Conservation (phyloP, 2,888 invertebrate genomes). For the Aspidiotus rigidus region DNA sequence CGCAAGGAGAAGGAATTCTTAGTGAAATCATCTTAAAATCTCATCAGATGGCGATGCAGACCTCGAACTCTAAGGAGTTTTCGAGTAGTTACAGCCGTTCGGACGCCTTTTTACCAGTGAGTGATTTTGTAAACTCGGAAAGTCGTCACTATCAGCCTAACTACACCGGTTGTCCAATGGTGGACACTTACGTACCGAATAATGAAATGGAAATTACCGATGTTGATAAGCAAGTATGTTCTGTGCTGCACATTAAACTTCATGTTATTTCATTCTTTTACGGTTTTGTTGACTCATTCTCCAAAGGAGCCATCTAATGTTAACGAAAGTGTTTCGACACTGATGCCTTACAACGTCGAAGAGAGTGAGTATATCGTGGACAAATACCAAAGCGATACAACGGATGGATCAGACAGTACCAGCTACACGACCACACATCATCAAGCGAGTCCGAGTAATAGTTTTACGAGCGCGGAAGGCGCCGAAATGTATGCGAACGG, state of each 20-base stretch:
- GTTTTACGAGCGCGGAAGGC: constrained; percentile 24
- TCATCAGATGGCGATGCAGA: background rate
- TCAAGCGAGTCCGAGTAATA: constrained; percentile 25
- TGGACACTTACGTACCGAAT: constrained; percentile 23
- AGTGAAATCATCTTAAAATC: no score
- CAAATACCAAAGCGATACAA: constrained; percentile 30
- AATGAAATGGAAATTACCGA: constrained; percentile 19
- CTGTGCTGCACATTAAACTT: background rate
- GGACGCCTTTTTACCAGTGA: constrained; percentile 14
- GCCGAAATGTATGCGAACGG: constrained; percentile 13
- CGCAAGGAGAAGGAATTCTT: no score
- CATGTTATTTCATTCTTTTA: background rate
- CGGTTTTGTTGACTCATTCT: no score
- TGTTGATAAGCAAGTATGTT: constrained; percentile 19
- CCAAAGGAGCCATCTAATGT: background rate
- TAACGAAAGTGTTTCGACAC: constrained; percentile 13
- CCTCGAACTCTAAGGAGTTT: constrained; percentile 14
- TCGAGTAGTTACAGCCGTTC: constrained; percentile 13
- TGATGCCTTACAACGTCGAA: constrained; percentile 16
- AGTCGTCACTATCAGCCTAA: constrained; percentile 23
- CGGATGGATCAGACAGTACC: constrained; percentile 25
- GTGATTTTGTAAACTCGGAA: constrained; percentile 13
- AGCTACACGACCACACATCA: constrained; percentile 25
- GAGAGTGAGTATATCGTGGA: constrained; percentile 21
- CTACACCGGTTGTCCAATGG: constrained; percentile 7